Base-by-base conservation (phyloP, 2,888 invertebrate species). In the Ennomos quercinarius region DNA sequence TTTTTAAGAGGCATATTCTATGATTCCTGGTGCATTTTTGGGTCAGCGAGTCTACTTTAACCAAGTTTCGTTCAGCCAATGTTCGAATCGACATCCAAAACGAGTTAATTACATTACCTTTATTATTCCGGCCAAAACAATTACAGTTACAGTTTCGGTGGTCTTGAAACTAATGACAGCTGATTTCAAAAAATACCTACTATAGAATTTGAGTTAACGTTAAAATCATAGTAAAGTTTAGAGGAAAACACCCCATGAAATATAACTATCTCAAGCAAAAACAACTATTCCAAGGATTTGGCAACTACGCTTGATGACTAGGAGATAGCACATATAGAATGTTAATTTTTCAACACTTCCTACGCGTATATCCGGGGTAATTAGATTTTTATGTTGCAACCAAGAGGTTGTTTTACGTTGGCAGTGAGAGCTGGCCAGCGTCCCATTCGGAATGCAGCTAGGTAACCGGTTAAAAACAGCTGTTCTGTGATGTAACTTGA, bases 391-490 rank as follows among this genome's bases (percentile, higher is more conserved):
- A 66, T 72, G 68, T 72, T 70, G 42, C 61, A 70, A 64, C 66
- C 77, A 38, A 46, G 54, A 46, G 34, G 45, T 43, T 47, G 53
- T 59, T 58, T 50, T 46, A 50, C 39, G 17, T 72, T 77, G 78
- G 78, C 78, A 72, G 67, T 68, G 72, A 37, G 38, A 47, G 54
- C 35, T 45, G 51, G 75, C 75, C 79, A 83, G 84, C 87, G 80
- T 88, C 88, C 88, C 89, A 88, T 86, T 77, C 84, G 87, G 89
- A 89, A 89, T 89, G 87, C 71, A 63, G 77, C 64, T 69, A 63
- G 77, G 63, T 68, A 77, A 83, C 83, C 81, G 71, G 86, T 83
- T 81, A 65, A 77, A 82, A 77, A 82, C 88, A 88, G 88, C 87
- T 89, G 88, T 79, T 74, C 66, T 60, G 60, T 81, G 81, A 80